Evolutionary conservation across 2,113 vertebrate genomes (phyloP).

Genomic region (Dryoscopus gambensis): DNA sequence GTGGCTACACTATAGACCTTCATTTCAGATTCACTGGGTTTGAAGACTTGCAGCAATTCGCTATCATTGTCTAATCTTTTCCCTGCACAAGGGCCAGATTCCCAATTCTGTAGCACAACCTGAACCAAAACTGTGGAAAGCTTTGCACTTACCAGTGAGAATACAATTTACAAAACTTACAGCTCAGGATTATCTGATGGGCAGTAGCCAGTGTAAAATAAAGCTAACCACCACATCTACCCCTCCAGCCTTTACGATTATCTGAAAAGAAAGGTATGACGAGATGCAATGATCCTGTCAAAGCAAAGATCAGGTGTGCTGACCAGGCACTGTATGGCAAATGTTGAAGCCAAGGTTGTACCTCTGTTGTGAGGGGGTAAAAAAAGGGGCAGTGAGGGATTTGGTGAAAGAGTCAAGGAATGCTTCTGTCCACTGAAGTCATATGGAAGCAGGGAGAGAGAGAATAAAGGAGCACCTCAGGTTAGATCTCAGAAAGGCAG

Average conservation of each 20-base stretch:
- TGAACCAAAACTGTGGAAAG: not conserved
- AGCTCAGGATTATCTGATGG: not conserved
- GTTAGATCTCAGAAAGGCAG: not conserved
- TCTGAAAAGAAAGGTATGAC: not conserved
- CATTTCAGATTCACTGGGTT: not conserved
- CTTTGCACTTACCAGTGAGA: not conserved
- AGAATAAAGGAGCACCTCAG: not conserved
- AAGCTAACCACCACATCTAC: not conserved
- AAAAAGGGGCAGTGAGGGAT: fast-evolving
- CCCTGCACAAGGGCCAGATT: not conserved
- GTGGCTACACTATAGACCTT: not conserved
- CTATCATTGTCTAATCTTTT: not conserved
- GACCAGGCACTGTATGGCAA: not conserved
- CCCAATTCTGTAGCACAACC: not conserved
- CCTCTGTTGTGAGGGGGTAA: not conserved
- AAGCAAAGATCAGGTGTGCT: not conserved
- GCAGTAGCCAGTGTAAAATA: not conserved
- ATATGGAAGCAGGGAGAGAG: not conserved
- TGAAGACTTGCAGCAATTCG: not conserved
- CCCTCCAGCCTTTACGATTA: not conserved
- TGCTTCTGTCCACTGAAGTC: not conserved
- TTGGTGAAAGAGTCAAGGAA: not conserved
- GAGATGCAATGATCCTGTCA: not conserved
- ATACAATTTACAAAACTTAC: not conserved
- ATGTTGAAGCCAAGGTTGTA: not conserved